A percentile compares a stretch with the other conserved stretches of the same genome.
phyloP scores from a whole-genome alignment of 1,140 invertebrate species.

The Bombyx mori region ASM3026992v2 NC_085120.1:4741501-4742000 shows the following conservation, averaged over 20 bases:
- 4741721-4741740: slow-evolving; percentile 82
- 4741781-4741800: no score
- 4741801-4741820: no score
- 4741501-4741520: no score
- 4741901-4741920: no score
- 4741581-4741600: slow-evolving; percentile 69
- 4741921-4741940: no score
- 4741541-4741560: slow-evolving; percentile 9
- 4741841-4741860: no score
- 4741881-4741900: no score
- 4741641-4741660: slow-evolving; percentile 76
- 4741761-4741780: slow-evolving; percentile 27
- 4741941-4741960: no score
- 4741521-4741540: background rate
- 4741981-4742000: no score
- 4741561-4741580: slow-evolving; percentile 81
- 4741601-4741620: slow-evolving; percentile 66
- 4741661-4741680: slow-evolving; percentile 73
- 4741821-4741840: no score
- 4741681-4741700: slow-evolving; percentile 63
- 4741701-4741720: slow-evolving; percentile 75
- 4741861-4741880: no score
- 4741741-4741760: slow-evolving; percentile 84
- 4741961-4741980: no score
- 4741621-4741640: slow-evolving; percentile 71